phyloP scores from a whole-genome alignment of 2,113 vertebrate genomes.

The Tychaedon coryphoeus region DNA sequence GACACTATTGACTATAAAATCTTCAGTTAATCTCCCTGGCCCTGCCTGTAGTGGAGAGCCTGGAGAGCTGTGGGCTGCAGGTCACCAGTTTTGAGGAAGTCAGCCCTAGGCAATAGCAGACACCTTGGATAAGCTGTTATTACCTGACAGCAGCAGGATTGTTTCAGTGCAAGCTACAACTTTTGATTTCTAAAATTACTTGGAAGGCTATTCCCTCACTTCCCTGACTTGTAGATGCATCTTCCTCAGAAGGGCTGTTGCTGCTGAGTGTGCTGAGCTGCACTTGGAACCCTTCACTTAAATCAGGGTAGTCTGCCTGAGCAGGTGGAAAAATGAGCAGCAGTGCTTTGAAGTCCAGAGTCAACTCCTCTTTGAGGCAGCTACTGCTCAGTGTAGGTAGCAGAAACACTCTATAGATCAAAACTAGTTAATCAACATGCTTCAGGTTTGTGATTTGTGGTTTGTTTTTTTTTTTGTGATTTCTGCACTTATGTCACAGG shows the following conservation, averaged over 20 bases:
- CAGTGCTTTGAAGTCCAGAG: too few relatives aligned
- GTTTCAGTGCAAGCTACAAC: not conserved
- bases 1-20: not conserved
- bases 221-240: not conserved
- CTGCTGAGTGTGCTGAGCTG: not conserved
- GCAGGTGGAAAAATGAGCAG: not conserved
- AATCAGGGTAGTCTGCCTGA: accelerated
- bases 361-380: accelerated
- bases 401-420: not conserved
- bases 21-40: not conserved
- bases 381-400: not conserved
- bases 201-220: not conserved
- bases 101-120: not conserved
- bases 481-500: not conserved
- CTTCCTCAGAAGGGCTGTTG: not conserved
- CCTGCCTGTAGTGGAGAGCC: not conserved
- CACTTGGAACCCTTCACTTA: not conserved
- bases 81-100: not conserved
- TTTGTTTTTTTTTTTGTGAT: not conserved
- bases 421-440: not conserved
- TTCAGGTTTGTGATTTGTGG: not conserved
- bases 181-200: not conserved
- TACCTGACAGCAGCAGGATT: not conserved
- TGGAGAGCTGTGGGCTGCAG: not conserved
- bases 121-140: not conserved